Percentiles rank a stretch among this genome's conserved stretches.
phyloP scores from a whole-genome alignment of 1,140 invertebrate species.

The Zaprionus davidi region DNA sequence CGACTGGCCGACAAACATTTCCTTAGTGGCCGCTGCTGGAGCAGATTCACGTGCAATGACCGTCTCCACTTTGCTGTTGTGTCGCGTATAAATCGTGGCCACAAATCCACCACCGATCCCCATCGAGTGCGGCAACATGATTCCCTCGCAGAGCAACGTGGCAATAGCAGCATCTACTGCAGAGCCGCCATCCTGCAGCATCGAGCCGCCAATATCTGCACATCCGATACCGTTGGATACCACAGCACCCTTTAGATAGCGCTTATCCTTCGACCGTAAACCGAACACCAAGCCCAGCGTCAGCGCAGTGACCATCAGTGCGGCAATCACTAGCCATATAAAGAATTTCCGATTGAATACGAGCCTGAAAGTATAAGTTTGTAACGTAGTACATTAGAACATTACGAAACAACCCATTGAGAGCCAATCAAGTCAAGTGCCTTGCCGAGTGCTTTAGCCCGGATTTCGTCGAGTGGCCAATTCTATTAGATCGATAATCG shows the following conservation, averaged over 20 bases:
- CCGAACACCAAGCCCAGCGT: slow-evolving; percentile 74
- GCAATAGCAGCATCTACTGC: slow-evolving; percentile 96
- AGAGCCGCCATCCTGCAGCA: slow-evolving; percentile 90
- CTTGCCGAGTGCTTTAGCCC: slow-evolving; percentile 17
- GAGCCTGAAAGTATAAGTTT: slow-evolving; percentile 45
- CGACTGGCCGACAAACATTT: slow-evolving; percentile 88
- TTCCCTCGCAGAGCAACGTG: slow-evolving; percentile 93
- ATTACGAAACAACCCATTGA: neutral
- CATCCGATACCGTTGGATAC: slow-evolving; percentile 79
- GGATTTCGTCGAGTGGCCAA: slow-evolving; percentile 29
- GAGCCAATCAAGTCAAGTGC: slow-evolving; percentile 30
- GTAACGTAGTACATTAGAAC: neutral
- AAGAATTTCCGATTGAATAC: slow-evolving; percentile 63
- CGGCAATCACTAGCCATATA: slow-evolving; percentile 65
- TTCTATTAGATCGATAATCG: slow-evolving; percentile 9
- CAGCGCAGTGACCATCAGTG: slow-evolving; percentile 62
- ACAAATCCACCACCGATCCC: slow-evolving; percentile 96
- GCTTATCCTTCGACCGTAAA: slow-evolving; percentile 45
- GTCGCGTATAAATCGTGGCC: slow-evolving; percentile 90
- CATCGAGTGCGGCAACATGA: slow-evolving; percentile 93
- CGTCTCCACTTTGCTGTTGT: slow-evolving; percentile 86
- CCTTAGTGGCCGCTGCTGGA: slow-evolving; percentile 87
- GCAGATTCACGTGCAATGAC: slow-evolving; percentile 93
- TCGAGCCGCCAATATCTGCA: slow-evolving; percentile 80
- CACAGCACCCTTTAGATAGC: slow-evolving; percentile 61